Evolutionary conservation across 2,113 vertebrate species (phyloP).

Genomic region (Lates calcarifer): DNA sequence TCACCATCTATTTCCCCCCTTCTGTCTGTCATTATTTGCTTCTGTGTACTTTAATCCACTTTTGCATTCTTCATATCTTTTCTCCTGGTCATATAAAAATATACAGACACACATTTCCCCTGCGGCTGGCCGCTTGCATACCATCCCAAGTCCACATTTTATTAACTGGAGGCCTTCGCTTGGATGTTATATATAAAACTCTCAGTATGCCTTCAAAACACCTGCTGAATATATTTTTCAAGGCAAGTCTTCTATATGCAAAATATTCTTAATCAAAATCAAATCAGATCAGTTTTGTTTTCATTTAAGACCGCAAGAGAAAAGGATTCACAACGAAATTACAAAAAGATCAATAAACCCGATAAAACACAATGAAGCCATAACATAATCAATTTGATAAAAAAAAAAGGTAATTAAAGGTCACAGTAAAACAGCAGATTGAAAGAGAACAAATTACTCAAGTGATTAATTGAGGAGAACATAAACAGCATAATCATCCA

Average conservation of each 20-base stretch:
- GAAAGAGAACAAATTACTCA: slow-evolving; percentile 39
- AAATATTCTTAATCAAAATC: background rate
- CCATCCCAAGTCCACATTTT: background rate
- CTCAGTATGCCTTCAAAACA: background rate
- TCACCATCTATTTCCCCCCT: background rate
- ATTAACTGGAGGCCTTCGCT: background rate
- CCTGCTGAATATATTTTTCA: background rate
- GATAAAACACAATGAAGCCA: slow-evolving; percentile 19
- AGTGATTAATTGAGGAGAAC: slow-evolving; percentile 30
- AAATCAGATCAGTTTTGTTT: background rate
- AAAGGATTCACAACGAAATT: background rate
- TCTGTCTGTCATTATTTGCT: slow-evolving; percentile 7
- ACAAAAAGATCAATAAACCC: background rate
- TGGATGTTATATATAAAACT: background rate
- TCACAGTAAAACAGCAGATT: slow-evolving; percentile 16
- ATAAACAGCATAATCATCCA: slow-evolving; percentile 29
- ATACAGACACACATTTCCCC: background rate
- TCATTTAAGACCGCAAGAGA: background rate
- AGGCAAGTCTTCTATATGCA: no score
- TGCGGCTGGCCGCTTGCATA: background rate
- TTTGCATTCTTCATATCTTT: slow-evolving; percentile 13
- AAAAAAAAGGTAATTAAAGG: slow-evolving; percentile 46
- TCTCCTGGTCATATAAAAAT: background rate
- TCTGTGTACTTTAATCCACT: slow-evolving; percentile 25
- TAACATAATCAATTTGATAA: slow-evolving; percentile 5